These are phyloP conservation scores for Danionella cerebrum DNA, from an alignment of 2,113 vertebrate genomes.

Conservation along the genomic window DNA sequence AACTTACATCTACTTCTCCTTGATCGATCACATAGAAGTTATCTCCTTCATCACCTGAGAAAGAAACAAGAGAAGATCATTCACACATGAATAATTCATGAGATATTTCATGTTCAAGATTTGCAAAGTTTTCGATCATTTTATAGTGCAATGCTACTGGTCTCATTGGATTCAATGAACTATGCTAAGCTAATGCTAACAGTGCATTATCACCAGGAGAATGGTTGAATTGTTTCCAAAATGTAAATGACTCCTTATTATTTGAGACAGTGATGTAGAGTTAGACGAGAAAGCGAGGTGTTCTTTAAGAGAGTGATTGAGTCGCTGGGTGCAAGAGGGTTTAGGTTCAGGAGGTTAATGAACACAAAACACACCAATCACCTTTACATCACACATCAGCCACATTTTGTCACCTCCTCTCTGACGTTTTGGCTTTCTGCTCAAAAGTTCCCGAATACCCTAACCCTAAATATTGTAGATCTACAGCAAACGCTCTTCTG, in stretches of 20 bases:
- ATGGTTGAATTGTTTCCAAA: too few species aligned
- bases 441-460: constrained; percentile 42
- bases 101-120: too few species aligned
- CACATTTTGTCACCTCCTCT: constrained; percentile 64
- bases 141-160: too few species aligned
- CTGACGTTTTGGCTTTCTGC: constrained; percentile 54
- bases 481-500: too few species aligned
- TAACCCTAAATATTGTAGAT: constrained; percentile 70
- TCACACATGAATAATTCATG: too few species aligned
- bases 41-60: constrained; percentile 89
- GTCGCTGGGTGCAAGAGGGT: constrained; percentile 61
- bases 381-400: constrained; percentile 63
- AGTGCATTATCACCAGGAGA: too few species aligned
- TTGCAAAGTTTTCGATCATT: too few species aligned
- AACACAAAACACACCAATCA: constrained; percentile 54
- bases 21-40: constrained; percentile 98
- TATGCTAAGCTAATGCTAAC: too few species aligned
- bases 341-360: constrained; percentile 68
- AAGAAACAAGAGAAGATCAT: constrained; percentile 18
- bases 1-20: constrained; percentile 94
- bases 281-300: constrained; percentile 40
- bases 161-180: too few species aligned
- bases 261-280: too few species aligned
- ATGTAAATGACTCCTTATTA: too few species aligned
- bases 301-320: constrained; percentile 48